phyloP scores from a whole-genome alignment of 2,113 vertebrate genomes.

The Zosterops borbonicus region DNA sequence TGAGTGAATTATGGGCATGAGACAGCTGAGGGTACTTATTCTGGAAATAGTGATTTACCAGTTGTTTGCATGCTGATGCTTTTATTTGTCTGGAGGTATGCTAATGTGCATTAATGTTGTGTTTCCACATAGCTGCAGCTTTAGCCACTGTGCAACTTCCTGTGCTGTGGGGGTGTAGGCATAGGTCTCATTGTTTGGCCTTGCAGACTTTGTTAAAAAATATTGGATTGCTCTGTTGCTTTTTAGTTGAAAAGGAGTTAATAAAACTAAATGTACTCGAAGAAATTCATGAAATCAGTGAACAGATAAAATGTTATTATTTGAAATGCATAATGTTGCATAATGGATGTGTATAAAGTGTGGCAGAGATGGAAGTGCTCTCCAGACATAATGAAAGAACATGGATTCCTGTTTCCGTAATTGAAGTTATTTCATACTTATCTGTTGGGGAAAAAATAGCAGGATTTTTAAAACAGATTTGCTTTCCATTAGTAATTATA shows the following conservation, averaged over 20 bases:
- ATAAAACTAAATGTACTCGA: conserved; percentile 17
- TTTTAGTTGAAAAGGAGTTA: not conserved
- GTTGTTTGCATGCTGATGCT: not conserved
- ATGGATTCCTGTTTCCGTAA: not conserved
- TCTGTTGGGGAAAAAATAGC: not conserved
- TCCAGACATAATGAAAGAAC: not conserved
- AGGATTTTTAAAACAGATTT: conserved; percentile 7
- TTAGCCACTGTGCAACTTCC: not conserved
- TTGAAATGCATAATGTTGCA: not conserved
- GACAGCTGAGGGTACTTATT: not conserved
- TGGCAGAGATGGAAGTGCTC: not conserved
- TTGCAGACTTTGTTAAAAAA: not conserved
- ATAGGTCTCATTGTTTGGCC: not conserved
- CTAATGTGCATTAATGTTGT: not conserved
- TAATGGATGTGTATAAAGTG: not conserved
- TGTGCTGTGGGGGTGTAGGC: not conserved
- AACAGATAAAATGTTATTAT: not conserved
- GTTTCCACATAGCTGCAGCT: not conserved
- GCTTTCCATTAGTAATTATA: conserved; percentile 37
- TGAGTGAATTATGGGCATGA: not conserved
- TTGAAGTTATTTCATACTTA: conserved; percentile 19
- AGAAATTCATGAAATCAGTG: not conserved
- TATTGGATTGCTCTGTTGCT: not conserved
- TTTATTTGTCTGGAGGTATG: not conserved
- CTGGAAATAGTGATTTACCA: not conserved